Conservation (phyloP, 35 echinoderm and acorn worm genomes). For the Acanthaster planci region DNA sequence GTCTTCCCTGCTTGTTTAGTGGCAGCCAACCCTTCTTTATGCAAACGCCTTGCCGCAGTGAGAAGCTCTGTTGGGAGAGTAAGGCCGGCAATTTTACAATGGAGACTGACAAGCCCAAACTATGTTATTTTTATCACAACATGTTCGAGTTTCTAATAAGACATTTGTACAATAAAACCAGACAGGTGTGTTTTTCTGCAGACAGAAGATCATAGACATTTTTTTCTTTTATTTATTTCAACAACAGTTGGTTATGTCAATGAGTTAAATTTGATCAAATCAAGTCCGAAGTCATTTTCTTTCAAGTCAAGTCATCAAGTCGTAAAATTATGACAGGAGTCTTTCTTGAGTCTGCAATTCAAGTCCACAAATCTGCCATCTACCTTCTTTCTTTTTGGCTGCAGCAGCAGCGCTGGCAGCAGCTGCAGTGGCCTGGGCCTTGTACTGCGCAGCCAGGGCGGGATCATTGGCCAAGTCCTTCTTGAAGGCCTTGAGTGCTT, state of each 20-base stretch:
- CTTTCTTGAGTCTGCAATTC: too few relatives aligned
- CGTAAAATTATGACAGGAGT: too few relatives aligned
- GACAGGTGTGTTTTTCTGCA: too few relatives aligned
- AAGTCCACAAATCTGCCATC: not conserved
- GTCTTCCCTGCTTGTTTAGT: not conserved
- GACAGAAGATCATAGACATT: too few relatives aligned
- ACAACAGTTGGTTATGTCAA: too few relatives aligned
- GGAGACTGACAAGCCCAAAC: too few relatives aligned
- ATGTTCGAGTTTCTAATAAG: too few relatives aligned
- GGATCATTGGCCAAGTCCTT: slow-evolving; percentile 79
- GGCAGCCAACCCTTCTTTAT: not conserved
- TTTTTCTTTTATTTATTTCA: too few relatives aligned
- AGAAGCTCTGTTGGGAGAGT: not conserved
- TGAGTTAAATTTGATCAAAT: not conserved
- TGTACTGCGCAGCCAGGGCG: slow-evolving; percentile 68
- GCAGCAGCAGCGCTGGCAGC: not conserved
- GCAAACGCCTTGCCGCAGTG: not conserved
- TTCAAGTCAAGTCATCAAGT: not conserved
- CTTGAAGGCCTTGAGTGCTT: slow-evolving; percentile 86
- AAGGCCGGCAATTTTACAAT: not conserved
- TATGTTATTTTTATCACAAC: too few relatives aligned
- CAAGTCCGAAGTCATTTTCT: not conserved
- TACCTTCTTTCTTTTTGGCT: not conserved
- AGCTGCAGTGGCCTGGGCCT: slow-evolving; percentile 12
- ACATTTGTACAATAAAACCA: too few relatives aligned